Evolutionary conservation across 2,888 invertebrate genomes (phyloP).

Genomic region (Lepidochrysops patricia): DNA sequence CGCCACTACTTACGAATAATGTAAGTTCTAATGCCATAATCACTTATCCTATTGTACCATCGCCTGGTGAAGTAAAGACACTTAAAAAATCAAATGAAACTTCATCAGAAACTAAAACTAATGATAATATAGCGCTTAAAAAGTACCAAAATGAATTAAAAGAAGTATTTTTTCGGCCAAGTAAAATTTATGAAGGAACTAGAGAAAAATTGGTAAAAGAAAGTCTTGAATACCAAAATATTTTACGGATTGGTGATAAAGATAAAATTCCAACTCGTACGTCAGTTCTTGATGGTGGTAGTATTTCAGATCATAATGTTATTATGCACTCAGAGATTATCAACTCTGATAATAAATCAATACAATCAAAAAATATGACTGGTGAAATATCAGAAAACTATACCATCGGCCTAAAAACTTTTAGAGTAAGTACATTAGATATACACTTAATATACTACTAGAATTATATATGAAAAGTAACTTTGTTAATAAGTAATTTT

Average conservation of each 20-base stretch:
- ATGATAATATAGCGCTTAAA: constrained; percentile 15
- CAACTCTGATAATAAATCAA: background rate
- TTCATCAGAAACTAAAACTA: background rate
- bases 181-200: background rate
- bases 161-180: background rate
- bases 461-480: too few species aligned
- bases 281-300: background rate
- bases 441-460: background rate
- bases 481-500: background rate
- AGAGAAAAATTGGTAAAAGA: background rate
- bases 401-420: background rate
- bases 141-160: constrained; percentile 18
- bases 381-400: background rate
- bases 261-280: background rate
- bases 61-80: constrained; percentile 24
- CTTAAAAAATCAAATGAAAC: background rate
- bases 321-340: too few species aligned
- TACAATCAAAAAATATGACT: background rate
- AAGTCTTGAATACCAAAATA: background rate
- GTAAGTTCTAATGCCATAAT: background rate
- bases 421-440: background rate
- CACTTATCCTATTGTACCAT: constrained; percentile 17
- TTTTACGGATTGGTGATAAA: background rate
- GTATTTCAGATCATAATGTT: background rate
- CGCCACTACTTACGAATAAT: background rate